Percentiles rank a stretch among this genome's conserved stretches.
phyloP scores from a whole-genome alignment of 2,888 invertebrate genomes.

The Cosmopolites sordidus region DNA sequence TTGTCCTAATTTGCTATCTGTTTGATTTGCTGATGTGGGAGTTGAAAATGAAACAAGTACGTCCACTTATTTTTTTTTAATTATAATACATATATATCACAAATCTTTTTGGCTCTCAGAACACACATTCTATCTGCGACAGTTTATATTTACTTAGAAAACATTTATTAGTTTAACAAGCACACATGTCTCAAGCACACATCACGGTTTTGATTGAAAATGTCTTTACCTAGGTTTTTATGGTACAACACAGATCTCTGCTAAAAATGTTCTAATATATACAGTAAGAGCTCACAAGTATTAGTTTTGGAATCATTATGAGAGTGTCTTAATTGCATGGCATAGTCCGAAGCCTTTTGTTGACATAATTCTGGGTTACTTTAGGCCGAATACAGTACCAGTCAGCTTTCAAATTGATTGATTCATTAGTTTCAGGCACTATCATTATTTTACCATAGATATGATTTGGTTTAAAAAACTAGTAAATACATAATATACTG shows the following conservation, averaged over 20 bases:
- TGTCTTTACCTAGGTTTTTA: constrained; percentile 33
- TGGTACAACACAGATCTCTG: constrained; percentile 47
- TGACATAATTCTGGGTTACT: constrained; percentile 21
- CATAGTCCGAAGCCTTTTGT: constrained; percentile 26
- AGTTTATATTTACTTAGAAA: constrained; percentile 45
- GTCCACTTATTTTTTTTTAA: constrained; percentile 45
- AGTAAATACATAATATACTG: constrained; percentile 49
- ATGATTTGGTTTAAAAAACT: constrained; percentile 49
- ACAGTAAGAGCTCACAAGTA: constrained; percentile 46
- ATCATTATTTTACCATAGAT: constrained; percentile 46
- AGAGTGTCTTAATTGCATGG: constrained; percentile 30
- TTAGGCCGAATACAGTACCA: constrained; percentile 37
- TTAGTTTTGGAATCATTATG: constrained; percentile 33
- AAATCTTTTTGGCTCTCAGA: constrained; percentile 69
- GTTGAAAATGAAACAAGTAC: constrained; percentile 38
- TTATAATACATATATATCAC: constrained; percentile 68
- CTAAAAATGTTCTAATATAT: constrained; percentile 46
- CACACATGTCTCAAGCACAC: constrained; percentile 42
- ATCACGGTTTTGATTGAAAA: constrained; percentile 42
- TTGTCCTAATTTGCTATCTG: too few relatives aligned
- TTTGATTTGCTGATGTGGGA: constrained; percentile 7
- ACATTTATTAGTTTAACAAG: constrained; percentile 43
- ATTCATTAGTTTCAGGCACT: constrained; percentile 44
- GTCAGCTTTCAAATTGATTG: constrained; percentile 30
- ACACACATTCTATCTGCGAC: constrained; percentile 60